These are phyloP conservation scores for Eupeodes luniger DNA, from an alignment of 2,888 invertebrate species.

Conservation along the genomic window DNA sequence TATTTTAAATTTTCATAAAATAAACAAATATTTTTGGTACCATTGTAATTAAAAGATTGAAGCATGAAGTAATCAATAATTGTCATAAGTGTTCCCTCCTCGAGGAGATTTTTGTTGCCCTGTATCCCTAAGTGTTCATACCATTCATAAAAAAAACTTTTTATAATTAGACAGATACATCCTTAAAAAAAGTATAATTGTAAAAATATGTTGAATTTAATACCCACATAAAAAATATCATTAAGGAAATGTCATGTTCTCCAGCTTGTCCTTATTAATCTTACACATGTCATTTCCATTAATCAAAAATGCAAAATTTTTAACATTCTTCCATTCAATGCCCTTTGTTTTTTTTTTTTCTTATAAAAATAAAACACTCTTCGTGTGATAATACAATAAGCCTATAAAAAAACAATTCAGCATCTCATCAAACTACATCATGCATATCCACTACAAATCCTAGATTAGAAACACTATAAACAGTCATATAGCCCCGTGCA, in stretches of 20 bases:
- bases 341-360: background rate
- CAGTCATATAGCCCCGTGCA: constrained; percentile 28
- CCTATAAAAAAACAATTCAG: constrained; percentile 50
- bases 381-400: constrained; percentile 63
- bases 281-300: constrained; percentile 43
- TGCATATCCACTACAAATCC: constrained; percentile 53
- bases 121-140: too few species aligned
- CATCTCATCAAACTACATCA: constrained; percentile 56
- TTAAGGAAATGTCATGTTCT: background rate
- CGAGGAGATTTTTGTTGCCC: too few species aligned
- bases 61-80: too few species aligned
- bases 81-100: too few species aligned
- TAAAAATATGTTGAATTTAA: too few species aligned
- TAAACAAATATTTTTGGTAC: too few species aligned
- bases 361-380: constrained; percentile 27
- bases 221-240: background rate
- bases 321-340: constrained; percentile 17
- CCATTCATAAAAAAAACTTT: too few species aligned
- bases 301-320: constrained; percentile 56
- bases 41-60: too few species aligned
- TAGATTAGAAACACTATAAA: constrained; percentile 53
- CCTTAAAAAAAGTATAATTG: too few species aligned
- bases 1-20: too few species aligned
- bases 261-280: background rate
- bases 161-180: too few species aligned